phyloP scores from a whole-genome alignment of 2,888 invertebrate species.

The Cephus pulcher region DNA sequence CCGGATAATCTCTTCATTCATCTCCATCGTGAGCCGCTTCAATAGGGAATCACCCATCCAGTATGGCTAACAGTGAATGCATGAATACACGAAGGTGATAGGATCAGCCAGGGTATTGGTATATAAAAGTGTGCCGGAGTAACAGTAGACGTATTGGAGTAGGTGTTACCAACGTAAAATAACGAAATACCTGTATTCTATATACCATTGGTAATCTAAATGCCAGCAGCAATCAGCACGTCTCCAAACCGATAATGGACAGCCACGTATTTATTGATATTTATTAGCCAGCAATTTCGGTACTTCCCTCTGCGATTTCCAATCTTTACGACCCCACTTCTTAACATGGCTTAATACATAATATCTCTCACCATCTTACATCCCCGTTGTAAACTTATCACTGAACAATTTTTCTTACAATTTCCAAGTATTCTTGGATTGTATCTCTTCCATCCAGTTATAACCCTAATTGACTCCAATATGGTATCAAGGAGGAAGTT shows the following conservation, averaged over 20 bases:
- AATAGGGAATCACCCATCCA: background rate
- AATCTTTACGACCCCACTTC: background rate
- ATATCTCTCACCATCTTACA: background rate
- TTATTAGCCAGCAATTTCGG: background rate
- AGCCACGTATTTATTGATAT: constrained; percentile 6
- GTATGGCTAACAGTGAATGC: background rate
- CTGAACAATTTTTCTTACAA: background rate
- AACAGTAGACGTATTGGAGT: too few relatives aligned
- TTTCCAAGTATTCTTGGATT: background rate
- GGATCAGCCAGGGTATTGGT: background rate
- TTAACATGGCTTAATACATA: background rate
- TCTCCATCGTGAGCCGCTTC: constrained; percentile 15
- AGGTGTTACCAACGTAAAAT: background rate
- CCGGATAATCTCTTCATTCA: constrained; percentile 18
- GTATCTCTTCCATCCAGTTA: background rate
- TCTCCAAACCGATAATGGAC: background rate
- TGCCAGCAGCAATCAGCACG: constrained; percentile 6
- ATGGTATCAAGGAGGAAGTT: background rate
- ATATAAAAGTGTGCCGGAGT: background rate
- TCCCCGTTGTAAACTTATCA: background rate
- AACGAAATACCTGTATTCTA: background rate
- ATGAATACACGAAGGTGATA: background rate
- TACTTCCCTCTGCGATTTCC: background rate
- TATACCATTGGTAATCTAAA: background rate
- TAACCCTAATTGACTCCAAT: background rate